Conservation (phyloP, 2,888 invertebrate genomes). For the Pelosia muscerda region DNA sequence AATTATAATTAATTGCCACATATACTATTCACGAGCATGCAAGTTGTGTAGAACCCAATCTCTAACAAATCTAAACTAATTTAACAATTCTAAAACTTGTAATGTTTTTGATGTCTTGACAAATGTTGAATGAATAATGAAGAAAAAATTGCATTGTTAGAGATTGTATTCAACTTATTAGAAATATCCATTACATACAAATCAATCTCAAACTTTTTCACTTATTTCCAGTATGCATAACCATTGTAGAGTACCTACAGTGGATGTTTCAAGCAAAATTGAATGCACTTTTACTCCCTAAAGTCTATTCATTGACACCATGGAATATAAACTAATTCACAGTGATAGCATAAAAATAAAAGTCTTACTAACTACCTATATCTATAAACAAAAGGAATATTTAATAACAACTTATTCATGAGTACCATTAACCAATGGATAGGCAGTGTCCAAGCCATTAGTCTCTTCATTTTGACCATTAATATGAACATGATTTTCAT, state of each 20-base stretch:
- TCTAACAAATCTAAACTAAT: background rate
- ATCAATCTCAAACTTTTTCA: slow-evolving; percentile 77
- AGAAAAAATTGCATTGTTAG: background rate
- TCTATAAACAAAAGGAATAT: slow-evolving; percentile 21
- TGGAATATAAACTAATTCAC: slow-evolving; percentile 21
- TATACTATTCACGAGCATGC: slow-evolving; percentile 69
- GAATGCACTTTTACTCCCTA: slow-evolving; percentile 8
- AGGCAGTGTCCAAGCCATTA: slow-evolving; percentile 55
- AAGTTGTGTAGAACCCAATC: background rate
- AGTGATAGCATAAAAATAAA: slow-evolving; percentile 36
- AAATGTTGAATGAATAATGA: background rate
- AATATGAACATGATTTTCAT: slow-evolving; percentile 53
- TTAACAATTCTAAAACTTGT: background rate
- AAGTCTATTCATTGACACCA: background rate
- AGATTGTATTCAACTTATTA: slow-evolving; percentile 27
- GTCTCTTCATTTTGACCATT: slow-evolving; percentile 64
- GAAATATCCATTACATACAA: slow-evolving; percentile 23
- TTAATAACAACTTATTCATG: slow-evolving; percentile 65
- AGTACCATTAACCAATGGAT: slow-evolving; percentile 76
- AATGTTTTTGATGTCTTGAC: background rate
- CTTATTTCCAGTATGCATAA: slow-evolving; percentile 65
- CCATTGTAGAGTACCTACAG: slow-evolving; percentile 16
- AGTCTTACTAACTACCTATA: slow-evolving; percentile 34
- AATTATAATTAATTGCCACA: slow-evolving; percentile 54
- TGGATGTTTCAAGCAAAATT: slow-evolving; percentile 1